Conservation (phyloP, 2,888 invertebrate species). For the Volucella zonaria region DNA sequence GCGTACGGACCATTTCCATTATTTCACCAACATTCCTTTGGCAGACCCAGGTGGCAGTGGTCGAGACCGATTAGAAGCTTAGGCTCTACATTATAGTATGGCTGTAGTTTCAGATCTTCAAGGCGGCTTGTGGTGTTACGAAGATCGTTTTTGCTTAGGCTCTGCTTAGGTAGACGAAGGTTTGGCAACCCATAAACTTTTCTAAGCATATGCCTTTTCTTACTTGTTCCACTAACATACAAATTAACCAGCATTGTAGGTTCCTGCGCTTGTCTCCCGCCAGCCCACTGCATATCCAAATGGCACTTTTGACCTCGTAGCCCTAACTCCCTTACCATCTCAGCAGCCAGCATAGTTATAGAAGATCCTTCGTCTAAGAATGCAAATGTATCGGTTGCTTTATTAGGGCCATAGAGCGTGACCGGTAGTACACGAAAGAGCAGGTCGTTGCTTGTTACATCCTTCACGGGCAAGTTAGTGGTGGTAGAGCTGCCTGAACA, state of each 20-base stretch:
- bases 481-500: too few relatives aligned
- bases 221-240: constrained; percentile 48
- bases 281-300: too few relatives aligned
- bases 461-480: too few relatives aligned
- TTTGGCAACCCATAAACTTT: constrained; percentile 39
- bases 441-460: too few relatives aligned
- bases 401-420: too few relatives aligned
- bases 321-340: too few relatives aligned
- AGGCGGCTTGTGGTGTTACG: neutral
- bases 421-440: too few relatives aligned
- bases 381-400: too few relatives aligned
- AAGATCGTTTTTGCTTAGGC: neutral
- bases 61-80: constrained; percentile 43
- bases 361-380: too few relatives aligned
- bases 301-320: too few relatives aligned
- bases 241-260: constrained; percentile 40
- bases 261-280: constrained; percentile 36
- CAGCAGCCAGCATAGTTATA: too few relatives aligned
- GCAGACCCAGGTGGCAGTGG: too few relatives aligned
- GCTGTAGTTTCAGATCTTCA: neutral
- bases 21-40: neutral
- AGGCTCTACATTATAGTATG: constrained; percentile 38
- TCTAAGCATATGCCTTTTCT: constrained; percentile 24
- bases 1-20: constrained; percentile 21
- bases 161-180: constrained; percentile 37